Evolutionary conservation across 2,113 vertebrate species (phyloP).

Genomic region (Mastomys natalensis): DNA sequence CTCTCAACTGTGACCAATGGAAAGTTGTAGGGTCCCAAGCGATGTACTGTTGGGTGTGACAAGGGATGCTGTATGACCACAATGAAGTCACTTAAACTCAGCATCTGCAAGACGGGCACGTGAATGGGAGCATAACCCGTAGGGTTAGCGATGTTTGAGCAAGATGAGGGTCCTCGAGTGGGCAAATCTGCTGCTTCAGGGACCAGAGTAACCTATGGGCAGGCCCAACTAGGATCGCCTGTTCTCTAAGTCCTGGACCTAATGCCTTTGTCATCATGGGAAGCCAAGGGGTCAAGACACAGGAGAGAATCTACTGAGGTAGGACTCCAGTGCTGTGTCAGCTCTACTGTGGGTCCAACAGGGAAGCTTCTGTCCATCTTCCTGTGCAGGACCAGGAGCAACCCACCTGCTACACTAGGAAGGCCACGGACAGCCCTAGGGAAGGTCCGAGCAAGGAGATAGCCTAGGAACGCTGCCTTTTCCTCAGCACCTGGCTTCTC

Average conservation of each 20-base stretch:
- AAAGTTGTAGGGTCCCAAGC: accelerated
- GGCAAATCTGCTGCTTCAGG: not conserved
- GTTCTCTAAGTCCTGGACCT: not conserved
- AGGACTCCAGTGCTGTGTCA: accelerated
- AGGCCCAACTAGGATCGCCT: not conserved
- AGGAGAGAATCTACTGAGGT: not conserved
- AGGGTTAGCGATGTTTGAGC: not conserved
- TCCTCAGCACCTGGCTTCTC: not conserved
- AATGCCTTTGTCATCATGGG: accelerated
- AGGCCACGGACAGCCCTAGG: not conserved
- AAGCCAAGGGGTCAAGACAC: not conserved
- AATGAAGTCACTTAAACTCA: not conserved
- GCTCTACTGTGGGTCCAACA: not conserved
- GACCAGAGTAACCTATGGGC: not conserved
- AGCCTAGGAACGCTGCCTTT: not conserved
- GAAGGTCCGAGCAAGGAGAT: not conserved
- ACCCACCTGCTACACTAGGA: not conserved
- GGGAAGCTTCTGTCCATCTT: too few species aligned
- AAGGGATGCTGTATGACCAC: not conserved
- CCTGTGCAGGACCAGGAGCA: not conserved
- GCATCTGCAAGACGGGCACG: not conserved
- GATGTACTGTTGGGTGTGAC: not conserved
- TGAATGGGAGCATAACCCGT: not conserved
- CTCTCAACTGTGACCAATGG: not conserved
- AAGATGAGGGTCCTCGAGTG: accelerated